phyloP scores from a whole-genome alignment of 2,888 invertebrate species.

The Pseudoips prasinana region DNA sequence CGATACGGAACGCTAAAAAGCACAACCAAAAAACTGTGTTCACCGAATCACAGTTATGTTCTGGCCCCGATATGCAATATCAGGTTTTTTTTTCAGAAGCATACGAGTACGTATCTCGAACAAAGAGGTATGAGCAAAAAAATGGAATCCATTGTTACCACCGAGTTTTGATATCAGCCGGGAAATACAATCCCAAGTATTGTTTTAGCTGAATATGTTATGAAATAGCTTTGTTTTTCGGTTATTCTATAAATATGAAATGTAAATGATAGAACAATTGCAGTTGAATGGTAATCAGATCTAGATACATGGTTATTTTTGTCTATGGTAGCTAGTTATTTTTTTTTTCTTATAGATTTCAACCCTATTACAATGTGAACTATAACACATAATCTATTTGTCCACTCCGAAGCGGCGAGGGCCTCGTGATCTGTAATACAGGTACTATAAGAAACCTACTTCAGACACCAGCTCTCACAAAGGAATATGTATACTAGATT shows the following conservation, averaged over 20 bases:
- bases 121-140: slow-evolving; percentile 36
- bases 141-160: slow-evolving; percentile 26
- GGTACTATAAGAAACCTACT: too few relatives aligned
- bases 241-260: neutral
- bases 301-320: too few relatives aligned
- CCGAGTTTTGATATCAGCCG: slow-evolving; percentile 31
- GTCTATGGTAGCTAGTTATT: too few relatives aligned
- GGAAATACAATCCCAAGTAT: slow-evolving; percentile 20
- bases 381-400: too few relatives aligned
- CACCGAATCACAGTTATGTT: slow-evolving; percentile 15
- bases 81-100: slow-evolving; percentile 14
- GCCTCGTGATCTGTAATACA: too few relatives aligned
- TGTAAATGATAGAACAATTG: too few relatives aligned
- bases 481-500: too few relatives aligned
- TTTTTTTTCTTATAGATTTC: too few relatives aligned
- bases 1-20: slow-evolving; percentile 2
- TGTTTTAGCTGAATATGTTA: slow-evolving; percentile 1
- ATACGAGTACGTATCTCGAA: slow-evolving; percentile 21
- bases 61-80: slow-evolving; percentile 24
- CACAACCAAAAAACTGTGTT: slow-evolving; percentile 8
- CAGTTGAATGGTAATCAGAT: too few relatives aligned
- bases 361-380: too few relatives aligned
- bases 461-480: too few relatives aligned
- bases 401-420: too few relatives aligned
- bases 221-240: slow-evolving; percentile 6